These are phyloP conservation scores for Eufriesea mexicana DNA, from an alignment of 1,140 invertebrate species.

Conservation along the genomic window DNA sequence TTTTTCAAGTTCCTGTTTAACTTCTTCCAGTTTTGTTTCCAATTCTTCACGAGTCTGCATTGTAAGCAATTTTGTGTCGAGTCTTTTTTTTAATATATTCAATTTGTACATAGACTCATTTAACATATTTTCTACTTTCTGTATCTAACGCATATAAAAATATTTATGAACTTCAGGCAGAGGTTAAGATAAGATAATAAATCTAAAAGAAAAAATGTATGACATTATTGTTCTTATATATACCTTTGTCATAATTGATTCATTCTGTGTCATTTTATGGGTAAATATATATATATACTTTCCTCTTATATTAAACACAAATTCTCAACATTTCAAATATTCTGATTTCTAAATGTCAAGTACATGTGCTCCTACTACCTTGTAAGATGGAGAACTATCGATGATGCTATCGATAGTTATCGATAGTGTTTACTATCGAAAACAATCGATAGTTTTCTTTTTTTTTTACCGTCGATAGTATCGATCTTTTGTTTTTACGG, in stretches of 20 bases:
- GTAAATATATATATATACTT: background rate
- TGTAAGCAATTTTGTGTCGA: slow-evolving; percentile 70
- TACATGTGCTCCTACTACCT: background rate
- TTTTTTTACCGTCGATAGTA: too few species aligned
- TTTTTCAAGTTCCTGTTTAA: slow-evolving; percentile 71
- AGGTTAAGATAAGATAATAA: slow-evolving; percentile 33
- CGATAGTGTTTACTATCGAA: too few species aligned
- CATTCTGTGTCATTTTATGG: slow-evolving; percentile 5
- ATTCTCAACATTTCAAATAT: background rate
- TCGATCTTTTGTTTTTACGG: too few species aligned
- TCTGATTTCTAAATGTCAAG: background rate
- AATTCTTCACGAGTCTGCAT: slow-evolving; percentile 74
- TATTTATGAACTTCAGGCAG: background rate
- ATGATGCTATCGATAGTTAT: too few species aligned
- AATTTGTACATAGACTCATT: slow-evolving; percentile 72
- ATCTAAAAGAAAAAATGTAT: background rate
- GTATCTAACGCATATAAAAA: slow-evolving; percentile 69
- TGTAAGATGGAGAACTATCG: too few species aligned
- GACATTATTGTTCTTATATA: background rate
- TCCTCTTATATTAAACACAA: slow-evolving; percentile 3
- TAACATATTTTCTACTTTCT: slow-evolving; percentile 73
- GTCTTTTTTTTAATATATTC: slow-evolving; percentile 72
- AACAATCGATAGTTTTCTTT: too few species aligned
- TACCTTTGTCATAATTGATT: slow-evolving; percentile 57
- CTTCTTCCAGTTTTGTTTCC: slow-evolving; percentile 73